phyloP scores from a whole-genome alignment of 2,113 vertebrate species.

The Petroica traversi region DNA sequence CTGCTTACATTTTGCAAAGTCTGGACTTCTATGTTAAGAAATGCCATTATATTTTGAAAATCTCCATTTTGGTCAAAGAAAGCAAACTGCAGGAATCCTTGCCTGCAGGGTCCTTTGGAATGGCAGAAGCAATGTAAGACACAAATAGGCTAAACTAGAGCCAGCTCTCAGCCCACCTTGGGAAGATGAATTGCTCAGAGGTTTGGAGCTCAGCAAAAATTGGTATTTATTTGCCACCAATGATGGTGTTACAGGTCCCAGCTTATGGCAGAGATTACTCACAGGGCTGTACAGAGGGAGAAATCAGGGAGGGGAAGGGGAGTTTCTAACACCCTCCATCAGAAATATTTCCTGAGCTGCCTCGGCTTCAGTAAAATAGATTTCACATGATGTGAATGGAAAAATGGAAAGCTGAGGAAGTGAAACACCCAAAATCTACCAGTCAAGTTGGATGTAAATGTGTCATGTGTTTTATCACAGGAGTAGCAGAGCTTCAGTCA shows the following conservation, averaged over 20 bases:
- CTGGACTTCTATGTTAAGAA: background rate
- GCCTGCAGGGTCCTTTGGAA: background rate
- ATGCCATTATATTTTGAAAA: background rate
- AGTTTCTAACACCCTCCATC: background rate
- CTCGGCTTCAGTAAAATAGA: background rate
- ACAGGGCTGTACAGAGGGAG: background rate
- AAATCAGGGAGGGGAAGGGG: background rate
- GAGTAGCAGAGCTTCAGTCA: background rate
- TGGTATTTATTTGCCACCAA: background rate
- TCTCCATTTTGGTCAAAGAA: background rate
- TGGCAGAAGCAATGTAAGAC: background rate
- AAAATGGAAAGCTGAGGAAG: conserved; percentile 9
- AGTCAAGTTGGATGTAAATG: background rate
- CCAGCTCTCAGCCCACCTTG: background rate
- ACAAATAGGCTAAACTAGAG: background rate
- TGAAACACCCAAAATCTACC: background rate
- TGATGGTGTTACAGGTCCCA: background rate
- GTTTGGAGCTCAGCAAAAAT: background rate
- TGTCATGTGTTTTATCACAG: background rate
- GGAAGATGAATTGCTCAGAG: background rate
- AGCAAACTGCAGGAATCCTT: background rate
- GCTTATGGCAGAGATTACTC: background rate
- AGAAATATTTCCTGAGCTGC: background rate
- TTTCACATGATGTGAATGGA: background rate
- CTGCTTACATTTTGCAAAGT: background rate